Percentiles rank a stretch among this genome's conserved stretches.
phyloP scores from a whole-genome alignment of 2,797 vertebrate genomes.

The Cirrhinus mrigala region DNA sequence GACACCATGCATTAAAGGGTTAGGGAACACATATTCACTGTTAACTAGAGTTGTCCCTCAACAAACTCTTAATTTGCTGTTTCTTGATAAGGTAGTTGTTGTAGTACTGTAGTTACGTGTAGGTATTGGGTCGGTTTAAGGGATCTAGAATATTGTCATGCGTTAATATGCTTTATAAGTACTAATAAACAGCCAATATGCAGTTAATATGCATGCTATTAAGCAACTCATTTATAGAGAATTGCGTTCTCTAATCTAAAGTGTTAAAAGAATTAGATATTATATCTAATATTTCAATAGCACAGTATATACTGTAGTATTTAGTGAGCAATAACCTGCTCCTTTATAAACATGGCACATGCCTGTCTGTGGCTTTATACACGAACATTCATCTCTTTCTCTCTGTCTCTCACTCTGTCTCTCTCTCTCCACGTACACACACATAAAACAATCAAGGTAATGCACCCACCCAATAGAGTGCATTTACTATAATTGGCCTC shows the following conservation, averaged over 20 bases:
- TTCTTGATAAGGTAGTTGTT: too few relatives aligned
- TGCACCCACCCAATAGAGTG: constrained; percentile 78
- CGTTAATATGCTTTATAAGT: background rate
- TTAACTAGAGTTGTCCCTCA: too few relatives aligned
- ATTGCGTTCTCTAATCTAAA: too few relatives aligned
- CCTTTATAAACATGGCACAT: background rate
- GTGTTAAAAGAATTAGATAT: background rate
- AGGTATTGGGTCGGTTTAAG: background rate
- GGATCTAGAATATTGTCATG: background rate
- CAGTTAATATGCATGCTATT: too few relatives aligned
- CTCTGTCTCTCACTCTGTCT: background rate
- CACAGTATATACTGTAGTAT: background rate
- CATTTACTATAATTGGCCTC: constrained; percentile 78
- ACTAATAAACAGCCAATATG: background rate
- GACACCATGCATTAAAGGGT: too few relatives aligned
- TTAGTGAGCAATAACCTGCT: background rate
- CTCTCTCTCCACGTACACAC: background rate
- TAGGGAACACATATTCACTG: background rate
- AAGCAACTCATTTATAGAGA: too few relatives aligned
- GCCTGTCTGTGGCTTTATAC: background rate
- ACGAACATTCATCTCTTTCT: background rate
- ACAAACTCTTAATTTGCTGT: too few relatives aligned
- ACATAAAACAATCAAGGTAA: constrained; percentile 79
- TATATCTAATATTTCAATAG: background rate
- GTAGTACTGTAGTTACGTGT: background rate